phyloP scores from a whole-genome alignment of 2,888 invertebrate species.

The Lamproptera curius region DNA sequence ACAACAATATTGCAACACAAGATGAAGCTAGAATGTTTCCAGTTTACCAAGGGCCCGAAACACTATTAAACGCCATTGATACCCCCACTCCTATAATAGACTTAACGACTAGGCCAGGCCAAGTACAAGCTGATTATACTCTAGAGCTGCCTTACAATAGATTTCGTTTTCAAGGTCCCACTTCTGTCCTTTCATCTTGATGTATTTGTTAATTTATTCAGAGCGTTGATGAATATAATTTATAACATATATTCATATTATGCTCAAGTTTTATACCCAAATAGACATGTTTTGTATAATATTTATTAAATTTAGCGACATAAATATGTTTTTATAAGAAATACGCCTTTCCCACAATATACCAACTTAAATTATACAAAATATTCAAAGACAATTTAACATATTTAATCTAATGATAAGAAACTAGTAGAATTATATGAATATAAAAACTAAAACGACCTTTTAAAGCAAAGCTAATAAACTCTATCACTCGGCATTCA shows the following conservation, averaged over 20 bases:
- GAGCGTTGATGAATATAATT: constrained; percentile 47
- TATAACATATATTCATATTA: constrained; percentile 51
- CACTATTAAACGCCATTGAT: constrained; percentile 36
- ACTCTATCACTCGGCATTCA: neutral
- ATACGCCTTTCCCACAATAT: too few relatives aligned
- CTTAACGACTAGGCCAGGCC: constrained; percentile 59
- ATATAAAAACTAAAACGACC: too few relatives aligned
- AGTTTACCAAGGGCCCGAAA: constrained; percentile 40
- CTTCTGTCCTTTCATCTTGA: constrained; percentile 73
- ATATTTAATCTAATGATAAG: too few relatives aligned
- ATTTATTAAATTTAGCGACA: constrained; percentile 43
- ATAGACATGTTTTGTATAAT: constrained; percentile 48
- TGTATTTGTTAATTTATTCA: constrained; percentile 50
- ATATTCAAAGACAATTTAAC: too few relatives aligned
- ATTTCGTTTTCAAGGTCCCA: constrained; percentile 72
- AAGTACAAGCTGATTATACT: constrained; percentile 69
- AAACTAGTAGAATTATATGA: too few relatives aligned
- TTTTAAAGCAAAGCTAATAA: neutral
- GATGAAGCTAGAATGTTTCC: constrained; percentile 48
- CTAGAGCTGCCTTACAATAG: constrained; percentile 70
- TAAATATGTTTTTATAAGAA: too few relatives aligned
- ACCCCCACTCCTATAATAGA: constrained; percentile 50
- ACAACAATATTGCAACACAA: constrained; percentile 27
- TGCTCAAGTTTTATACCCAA: constrained; percentile 57
- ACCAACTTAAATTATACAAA: too few relatives aligned